Conservation (phyloP, 2,888 invertebrate genomes). For the Pantelozetes paolii region DNA sequence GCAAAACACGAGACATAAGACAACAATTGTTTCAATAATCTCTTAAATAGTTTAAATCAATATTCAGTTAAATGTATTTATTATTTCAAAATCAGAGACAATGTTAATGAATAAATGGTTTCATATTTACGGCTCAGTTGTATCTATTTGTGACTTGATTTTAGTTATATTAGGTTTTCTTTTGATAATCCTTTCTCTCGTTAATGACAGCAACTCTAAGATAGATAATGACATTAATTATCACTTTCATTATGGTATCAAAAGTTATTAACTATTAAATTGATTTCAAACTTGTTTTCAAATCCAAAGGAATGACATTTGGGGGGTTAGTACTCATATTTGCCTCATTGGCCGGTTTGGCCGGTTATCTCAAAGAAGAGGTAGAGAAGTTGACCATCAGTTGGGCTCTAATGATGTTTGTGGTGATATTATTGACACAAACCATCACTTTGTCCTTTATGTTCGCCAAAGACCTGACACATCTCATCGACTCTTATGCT, state of each 20-base stretch:
- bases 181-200: neutral
- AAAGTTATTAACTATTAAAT: neutral
- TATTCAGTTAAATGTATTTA: no score
- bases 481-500: neutral
- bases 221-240: neutral
- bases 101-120: neutral
- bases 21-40: no score
- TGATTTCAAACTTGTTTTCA: neutral
- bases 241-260: neutral
- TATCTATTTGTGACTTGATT: neutral
- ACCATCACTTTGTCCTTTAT: neutral
- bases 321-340: neutral
- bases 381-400: neutral
- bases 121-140: neutral
- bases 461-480: neutral
- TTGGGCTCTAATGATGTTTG: constrained; percentile 9
- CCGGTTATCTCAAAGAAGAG: neutral
- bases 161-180: neutral
- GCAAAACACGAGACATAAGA: no score
- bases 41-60: no score
- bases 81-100: no score
- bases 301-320: neutral
- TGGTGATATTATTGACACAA: neutral
- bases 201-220: neutral
- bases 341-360: neutral